These are phyloP conservation scores for Nothobranchius furzeri DNA, from an alignment of 2,113 vertebrate genomes.

Conservation along the genomic window DNA sequence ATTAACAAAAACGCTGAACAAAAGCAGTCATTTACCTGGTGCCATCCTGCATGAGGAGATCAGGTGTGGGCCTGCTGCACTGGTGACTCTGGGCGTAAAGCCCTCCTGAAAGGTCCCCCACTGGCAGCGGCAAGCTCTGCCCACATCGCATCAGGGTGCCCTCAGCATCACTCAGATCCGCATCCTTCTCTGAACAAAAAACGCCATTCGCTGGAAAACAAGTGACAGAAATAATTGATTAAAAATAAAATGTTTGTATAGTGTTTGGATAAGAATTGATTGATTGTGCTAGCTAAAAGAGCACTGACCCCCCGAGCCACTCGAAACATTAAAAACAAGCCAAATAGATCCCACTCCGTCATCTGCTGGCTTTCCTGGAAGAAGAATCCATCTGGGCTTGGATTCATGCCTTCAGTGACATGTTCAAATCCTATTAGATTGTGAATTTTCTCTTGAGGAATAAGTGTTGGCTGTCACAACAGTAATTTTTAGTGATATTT, in stretches of 20 bases:
- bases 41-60: conserved; percentile 77
- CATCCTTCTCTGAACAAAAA: conserved; percentile 84
- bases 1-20: conserved; percentile 30
- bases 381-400: conserved; percentile 37
- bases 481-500: conserved; percentile 40
- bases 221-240: conserved; percentile 8
- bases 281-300: neutral
- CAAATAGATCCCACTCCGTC: conserved; percentile 18
- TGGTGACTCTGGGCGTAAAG: conserved; percentile 77
- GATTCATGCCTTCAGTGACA: conserved; percentile 47
- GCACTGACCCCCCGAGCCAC: conserved; percentile 8
- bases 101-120: conserved; percentile 74
- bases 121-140: conserved; percentile 76
- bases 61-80: conserved; percentile 77
- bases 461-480: conserved; percentile 45
- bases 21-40: conserved; percentile 76
- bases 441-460: conserved; percentile 51
- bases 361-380: conserved; percentile 32
- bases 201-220: conserved; percentile 79
- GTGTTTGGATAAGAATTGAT: no score
- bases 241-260: neutral
- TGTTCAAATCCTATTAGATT: conserved; percentile 67
- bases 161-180: conserved; percentile 76
- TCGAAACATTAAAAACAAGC: conserved; percentile 24
- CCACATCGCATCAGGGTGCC: conserved; percentile 78